Percentiles rank a stretch among this genome's conserved stretches.
Conservation (phyloP, 1,140 invertebrate species). For the Alviniconcha marisindica region DNA sequence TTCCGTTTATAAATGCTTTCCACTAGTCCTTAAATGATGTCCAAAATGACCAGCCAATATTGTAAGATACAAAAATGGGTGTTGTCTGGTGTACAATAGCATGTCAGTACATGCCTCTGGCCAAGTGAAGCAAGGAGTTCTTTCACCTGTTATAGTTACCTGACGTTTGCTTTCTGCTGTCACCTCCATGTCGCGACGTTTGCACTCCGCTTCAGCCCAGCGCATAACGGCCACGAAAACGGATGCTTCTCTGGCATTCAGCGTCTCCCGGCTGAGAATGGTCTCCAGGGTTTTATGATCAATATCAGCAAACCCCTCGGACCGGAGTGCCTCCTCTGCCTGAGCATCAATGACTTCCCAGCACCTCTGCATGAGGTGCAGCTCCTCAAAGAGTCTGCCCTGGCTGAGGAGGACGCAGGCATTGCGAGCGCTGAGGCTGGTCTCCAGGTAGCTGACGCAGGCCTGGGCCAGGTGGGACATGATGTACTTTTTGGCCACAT, state of each 20-base stretch:
- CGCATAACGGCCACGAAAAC: conserved; percentile 84
- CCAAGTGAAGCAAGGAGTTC: too few relatives aligned
- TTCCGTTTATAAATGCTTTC: too few relatives aligned
- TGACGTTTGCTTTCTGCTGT: conserved; percentile 84
- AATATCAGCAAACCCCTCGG: conserved; percentile 92
- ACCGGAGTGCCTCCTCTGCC: conserved; percentile 86
- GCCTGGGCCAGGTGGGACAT: conserved; percentile 88
- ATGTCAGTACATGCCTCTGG: too few relatives aligned
- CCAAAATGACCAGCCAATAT: too few relatives aligned
- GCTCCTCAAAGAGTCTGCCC: conserved; percentile 89
- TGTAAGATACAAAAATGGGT: too few relatives aligned
- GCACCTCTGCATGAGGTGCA: conserved; percentile 86
- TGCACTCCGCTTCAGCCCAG: conserved; percentile 90
- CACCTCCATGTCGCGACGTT: conserved; percentile 81
- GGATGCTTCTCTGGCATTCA: conserved; percentile 87
- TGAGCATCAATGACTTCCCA: conserved; percentile 93
- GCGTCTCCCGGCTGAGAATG: conserved; percentile 88
- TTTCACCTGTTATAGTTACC: too few relatives aligned
- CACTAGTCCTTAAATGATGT: too few relatives aligned
- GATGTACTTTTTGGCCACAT: conserved; percentile 92
- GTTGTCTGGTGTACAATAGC: too few relatives aligned
- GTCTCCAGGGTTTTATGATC: conserved; percentile 88
- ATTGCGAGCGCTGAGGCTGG: conserved; percentile 87
- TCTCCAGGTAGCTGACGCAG: conserved; percentile 89
- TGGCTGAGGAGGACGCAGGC: conserved; percentile 88